Evolutionary conservation across 2,113 vertebrate genomes (phyloP).

Genomic region (Camelus dromedarius): DNA sequence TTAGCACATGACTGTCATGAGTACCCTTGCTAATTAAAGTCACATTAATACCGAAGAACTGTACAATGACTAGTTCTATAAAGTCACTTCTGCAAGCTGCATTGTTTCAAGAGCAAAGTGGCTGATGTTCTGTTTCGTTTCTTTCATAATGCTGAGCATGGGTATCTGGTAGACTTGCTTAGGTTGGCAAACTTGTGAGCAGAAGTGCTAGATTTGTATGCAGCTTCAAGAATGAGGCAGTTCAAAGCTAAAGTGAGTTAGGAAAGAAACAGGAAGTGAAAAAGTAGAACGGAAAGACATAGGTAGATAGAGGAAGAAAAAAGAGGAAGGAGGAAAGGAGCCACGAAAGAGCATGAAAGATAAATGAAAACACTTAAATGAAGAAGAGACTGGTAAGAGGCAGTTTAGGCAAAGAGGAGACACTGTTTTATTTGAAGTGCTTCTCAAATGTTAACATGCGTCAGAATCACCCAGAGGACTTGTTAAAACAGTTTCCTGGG

Average conservation of each 20-base stretch:
- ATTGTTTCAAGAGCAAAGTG: conserved; percentile 16
- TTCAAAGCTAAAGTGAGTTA: conserved; percentile 57
- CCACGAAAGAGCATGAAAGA: conserved; percentile 37
- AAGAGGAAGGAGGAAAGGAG: conserved; percentile 73
- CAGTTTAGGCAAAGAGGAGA: not conserved
- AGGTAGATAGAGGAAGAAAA: conserved; percentile 72
- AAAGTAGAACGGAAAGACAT: conserved; percentile 66
- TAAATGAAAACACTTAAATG: conserved; percentile 51
- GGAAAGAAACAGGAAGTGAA: conserved; percentile 71
- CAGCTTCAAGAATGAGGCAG: conserved; percentile 44
- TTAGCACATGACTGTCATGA: conserved; percentile 54
- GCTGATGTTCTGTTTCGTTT: conserved; percentile 44
- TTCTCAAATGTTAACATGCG: not conserved
- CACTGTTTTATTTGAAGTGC: not conserved
- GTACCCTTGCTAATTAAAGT: conserved; percentile 46
- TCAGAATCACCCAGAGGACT: not conserved
- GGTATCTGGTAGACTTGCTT: conserved; percentile 71
- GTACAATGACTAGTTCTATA: not conserved
- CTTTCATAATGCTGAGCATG: conserved; percentile 51
- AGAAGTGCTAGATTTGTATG: conserved; percentile 61
- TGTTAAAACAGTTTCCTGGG: not conserved
- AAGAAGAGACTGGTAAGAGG: conserved; percentile 1
- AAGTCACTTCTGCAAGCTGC: not conserved
- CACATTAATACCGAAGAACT: not conserved
- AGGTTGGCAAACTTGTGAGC: conserved; percentile 72